Conservation (phyloP, 2,888 invertebrate genomes). For the Ceriagrion tenellum region DNA sequence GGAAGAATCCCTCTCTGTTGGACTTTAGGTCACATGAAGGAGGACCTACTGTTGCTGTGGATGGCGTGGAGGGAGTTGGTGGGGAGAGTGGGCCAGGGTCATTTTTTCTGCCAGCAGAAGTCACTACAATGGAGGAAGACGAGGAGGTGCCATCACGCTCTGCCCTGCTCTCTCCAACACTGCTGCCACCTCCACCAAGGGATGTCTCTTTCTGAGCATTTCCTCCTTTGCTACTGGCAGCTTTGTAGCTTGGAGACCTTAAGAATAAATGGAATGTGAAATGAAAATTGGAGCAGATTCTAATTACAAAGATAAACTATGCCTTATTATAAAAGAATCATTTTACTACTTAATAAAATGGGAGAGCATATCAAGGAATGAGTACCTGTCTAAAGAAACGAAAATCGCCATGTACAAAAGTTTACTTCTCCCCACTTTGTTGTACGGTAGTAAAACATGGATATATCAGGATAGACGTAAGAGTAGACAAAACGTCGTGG, state of each 20-base stretch:
- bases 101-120: constrained; percentile 70
- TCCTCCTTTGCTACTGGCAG: constrained; percentile 79
- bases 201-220: constrained; percentile 75
- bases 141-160: constrained; percentile 74
- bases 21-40: constrained; percentile 74
- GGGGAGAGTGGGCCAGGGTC: constrained; percentile 75
- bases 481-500: too few species aligned
- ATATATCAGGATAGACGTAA: too few species aligned
- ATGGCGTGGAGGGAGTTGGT: constrained; percentile 72
- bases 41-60: constrained; percentile 64
- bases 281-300: too few species aligned
- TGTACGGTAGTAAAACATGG: too few species aligned
- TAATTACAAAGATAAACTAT: too few species aligned
- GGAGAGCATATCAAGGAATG: too few species aligned
- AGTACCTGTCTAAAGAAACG: too few species aligned
- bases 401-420: too few species aligned
- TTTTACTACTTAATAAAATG: too few species aligned
- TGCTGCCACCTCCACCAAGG: constrained; percentile 65
- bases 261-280: constrained; percentile 71
- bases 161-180: constrained; percentile 72
- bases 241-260: constrained; percentile 84
- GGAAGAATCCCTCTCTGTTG: constrained; percentile 77
- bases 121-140: constrained; percentile 43
- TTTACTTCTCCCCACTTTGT: too few species aligned
- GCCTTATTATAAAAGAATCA: too few species aligned